A percentile compares a stretch with the other conserved stretches of the same genome.
These are phyloP conservation scores for Oryzias sinensis DNA, from an alignment of 2,797 vertebrate species.

Conservation along the genomic window DNA sequence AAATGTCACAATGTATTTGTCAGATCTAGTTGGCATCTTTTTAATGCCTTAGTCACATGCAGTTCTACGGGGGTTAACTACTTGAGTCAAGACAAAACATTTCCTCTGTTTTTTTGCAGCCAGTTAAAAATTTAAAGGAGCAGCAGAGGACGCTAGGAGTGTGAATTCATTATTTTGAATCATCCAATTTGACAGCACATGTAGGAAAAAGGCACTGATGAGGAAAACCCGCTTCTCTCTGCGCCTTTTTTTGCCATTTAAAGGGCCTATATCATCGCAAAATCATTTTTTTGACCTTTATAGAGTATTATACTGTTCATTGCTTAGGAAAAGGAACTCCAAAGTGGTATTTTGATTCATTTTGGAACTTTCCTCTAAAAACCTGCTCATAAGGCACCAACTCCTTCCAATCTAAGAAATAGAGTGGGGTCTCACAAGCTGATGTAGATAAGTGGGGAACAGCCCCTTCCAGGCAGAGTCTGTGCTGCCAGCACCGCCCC, in stretches of 20 bases:
- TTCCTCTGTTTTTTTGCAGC: background rate
- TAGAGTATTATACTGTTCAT: no score
- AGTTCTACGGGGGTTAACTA: background rate
- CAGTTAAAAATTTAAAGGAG: background rate
- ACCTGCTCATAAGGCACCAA: no score
- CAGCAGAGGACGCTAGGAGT: background rate
- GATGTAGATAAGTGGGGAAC: no score
- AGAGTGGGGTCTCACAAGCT: no score
- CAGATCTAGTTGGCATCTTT: background rate
- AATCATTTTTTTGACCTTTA: no score
- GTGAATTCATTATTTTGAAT: background rate
- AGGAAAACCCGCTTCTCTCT: background rate
- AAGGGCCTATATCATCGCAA: no score
- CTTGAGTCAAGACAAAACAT: background rate
- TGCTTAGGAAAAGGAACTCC: no score
- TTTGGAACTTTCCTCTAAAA: no score
- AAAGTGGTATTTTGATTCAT: no score
- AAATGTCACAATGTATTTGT: conserved; percentile 6
- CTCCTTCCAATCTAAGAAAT: no score
- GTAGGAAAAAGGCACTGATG: background rate
- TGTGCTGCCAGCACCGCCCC: no score
- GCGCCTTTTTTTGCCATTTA: background rate
- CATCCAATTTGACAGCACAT: background rate
- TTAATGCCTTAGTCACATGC: background rate
- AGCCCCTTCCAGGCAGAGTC: no score